Base-by-base conservation (phyloP, 2,888 invertebrate species). In the Hetaerina titia region DNA sequence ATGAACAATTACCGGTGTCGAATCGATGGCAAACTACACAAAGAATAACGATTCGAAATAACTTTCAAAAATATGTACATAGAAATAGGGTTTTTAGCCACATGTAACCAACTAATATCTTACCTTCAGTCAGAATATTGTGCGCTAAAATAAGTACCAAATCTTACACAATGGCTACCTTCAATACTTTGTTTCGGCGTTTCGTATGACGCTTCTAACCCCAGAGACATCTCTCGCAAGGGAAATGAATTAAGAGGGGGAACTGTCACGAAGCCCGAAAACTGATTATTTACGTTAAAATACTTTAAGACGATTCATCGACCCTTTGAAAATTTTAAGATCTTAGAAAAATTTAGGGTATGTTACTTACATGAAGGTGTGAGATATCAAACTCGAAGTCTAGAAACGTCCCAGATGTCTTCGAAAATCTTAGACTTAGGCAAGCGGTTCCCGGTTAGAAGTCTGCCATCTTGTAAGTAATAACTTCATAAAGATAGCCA, bases 61-160 rank as follows among this genome's bases (percentile, higher is more conserved):
- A n/a, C 45, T 92, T 69, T 92, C 22, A 92, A 25, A 74, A n/a
- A 92, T 92, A 92, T 92, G 69, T 69, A 22, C 74, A 69, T 56
- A 56, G 69, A 74, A 56, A 56, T 64, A 69, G 69, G 56, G 64
- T 92, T 92, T 69, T 74, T 92, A 25, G n/a, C 92, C 92, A 64
- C 45, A 92, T 69, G 25, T 69, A 92, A 22, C 92, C 69, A 56
- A n/a, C 22, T 69, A 74, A 69, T 56, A 92, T 69, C 92, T 92
- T 92, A 64, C 69, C 92, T 69, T 45, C 69, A 92, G 92, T 92
- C 92, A 56, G 92, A 92, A 92, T 92, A 92, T 92, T 92, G 92
- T 92, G 92, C 92, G 92, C 92, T 92, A 92, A 92, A 92, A 92
- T 92, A 92, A 92, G 92, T 92, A 92, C 92, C 92, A 92, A 92